Conservation (phyloP, 2,888 invertebrate genomes). For the Tridacna gigas region DNA sequence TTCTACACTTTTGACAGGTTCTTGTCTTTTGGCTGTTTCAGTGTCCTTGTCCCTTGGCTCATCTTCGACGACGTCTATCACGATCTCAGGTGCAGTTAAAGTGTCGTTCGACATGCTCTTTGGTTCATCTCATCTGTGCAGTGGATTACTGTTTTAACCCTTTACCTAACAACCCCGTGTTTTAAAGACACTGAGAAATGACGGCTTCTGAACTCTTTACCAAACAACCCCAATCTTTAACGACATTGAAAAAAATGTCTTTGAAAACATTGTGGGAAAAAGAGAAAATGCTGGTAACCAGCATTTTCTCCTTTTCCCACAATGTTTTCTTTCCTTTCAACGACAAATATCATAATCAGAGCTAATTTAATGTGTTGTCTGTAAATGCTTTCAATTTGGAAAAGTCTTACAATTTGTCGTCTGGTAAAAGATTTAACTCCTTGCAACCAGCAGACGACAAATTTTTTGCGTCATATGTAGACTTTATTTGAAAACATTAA, state of each 20-base stretch:
- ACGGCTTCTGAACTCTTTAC: too few species aligned
- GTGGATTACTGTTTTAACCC: not conserved
- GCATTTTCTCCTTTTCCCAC: not conserved
- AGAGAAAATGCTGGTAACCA: not conserved
- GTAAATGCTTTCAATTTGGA: not conserved
- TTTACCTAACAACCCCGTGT: not conserved
- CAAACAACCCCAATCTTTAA: too few species aligned
- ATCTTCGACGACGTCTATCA: slow-evolving; percentile 39
- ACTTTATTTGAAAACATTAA: not conserved
- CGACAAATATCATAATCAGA: not conserved
- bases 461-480: not conserved
- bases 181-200: not conserved
- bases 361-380: too few species aligned
- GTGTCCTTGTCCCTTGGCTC: not conserved
- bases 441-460: not conserved
- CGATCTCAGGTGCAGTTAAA: slow-evolving; percentile 34
- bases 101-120: slow-evolving; percentile 30
- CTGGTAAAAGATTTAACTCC: not conserved
- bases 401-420: not conserved
- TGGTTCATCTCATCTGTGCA: not conserved
- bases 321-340: not conserved
- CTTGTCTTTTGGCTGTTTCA: not conserved
- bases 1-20: not conserved
- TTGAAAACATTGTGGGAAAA: not conserved
- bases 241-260: too few species aligned